Evolutionary conservation across 2,797 vertebrate species (phyloP), one percentile per base, ranked within the genome.

Genomic region (Semaprochilodus insignis): DNA sequence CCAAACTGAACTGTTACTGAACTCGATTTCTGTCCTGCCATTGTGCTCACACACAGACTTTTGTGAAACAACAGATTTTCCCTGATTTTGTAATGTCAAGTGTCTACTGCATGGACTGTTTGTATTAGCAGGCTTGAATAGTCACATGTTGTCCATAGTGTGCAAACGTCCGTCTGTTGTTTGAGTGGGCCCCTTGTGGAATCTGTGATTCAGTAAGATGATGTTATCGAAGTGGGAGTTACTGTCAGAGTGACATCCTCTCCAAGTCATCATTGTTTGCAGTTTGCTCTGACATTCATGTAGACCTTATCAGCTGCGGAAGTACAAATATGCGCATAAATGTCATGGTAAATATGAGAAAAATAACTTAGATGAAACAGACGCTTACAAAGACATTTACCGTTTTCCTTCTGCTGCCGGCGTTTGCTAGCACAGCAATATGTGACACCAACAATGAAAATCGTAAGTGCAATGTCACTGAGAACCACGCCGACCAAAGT

Each of bases 241-340:
- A 23, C 19, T 40, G n/a, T 69, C 25, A 52, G 6, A 31, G 40
- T 6, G 27, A 55, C 19, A 65, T 82, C 55, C 48, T 60, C 60
- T 27, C 13, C 27, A 85, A 66, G 31, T 89, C 78, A 25, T 88
- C 69, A 86, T 63, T 77, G 73, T 80, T 94, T 94, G 89, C 85
- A 85, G 83, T 92, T 93, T 19, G 90, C 90, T 67, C 92, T 92
- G 65, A 94, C 90, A 57, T 95, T 95, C 93, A 94, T 94, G 63
- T 95, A 95, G 85, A 95, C 91, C 85, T 93, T 92, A 57, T 95
- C 54, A 77, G 91, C 95, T 95, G 91, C 86, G 76, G 62, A 85
- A 85, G 34, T 16, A 81, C 19, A 25, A 15, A 57, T 44, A 17
- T 25, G 60, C 57, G 59, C 16, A 17, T 8, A n/a, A 57, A 72